Percentiles rank a stretch among this genome's conserved stretches.
phyloP scores from a whole-genome alignment of 2,113 vertebrate genomes.

The Sturnira hondurensis region DNA sequence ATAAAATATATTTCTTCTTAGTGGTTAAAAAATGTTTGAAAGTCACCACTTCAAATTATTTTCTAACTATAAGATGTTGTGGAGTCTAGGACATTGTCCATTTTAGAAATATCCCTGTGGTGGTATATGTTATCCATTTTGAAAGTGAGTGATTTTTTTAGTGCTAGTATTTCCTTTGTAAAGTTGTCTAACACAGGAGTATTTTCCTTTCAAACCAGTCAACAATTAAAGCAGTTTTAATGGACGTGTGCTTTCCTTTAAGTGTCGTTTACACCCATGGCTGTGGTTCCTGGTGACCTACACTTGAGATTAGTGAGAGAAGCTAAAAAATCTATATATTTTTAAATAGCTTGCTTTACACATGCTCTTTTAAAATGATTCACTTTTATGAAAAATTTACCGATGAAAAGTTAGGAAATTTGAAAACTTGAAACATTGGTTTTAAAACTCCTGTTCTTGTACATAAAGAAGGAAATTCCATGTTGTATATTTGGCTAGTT shows the following conservation, averaged over 20 bases:
- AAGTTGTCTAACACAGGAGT: neutral
- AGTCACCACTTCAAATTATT: neutral
- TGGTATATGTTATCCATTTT: neutral
- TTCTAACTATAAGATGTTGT: neutral
- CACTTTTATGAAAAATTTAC: neutral
- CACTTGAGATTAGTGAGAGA: neutral
- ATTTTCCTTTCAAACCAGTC: slow-evolving; percentile 37
- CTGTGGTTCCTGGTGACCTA: neutral
- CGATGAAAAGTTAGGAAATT: neutral
- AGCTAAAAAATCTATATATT: neutral
- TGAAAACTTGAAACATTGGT: neutral
- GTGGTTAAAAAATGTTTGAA: neutral
- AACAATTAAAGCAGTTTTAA: neutral
- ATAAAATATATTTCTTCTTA: neutral
- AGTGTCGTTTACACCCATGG: neutral
- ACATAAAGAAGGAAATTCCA: neutral
- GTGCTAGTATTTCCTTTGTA: neutral
- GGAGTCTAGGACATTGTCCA: neutral
- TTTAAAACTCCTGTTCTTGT: neutral
- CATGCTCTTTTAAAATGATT: neutral
- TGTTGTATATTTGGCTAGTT: neutral
- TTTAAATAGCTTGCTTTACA: neutral
- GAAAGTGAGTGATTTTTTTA: neutral
- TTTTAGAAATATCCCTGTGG: neutral
- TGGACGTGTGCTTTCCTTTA: neutral